These are phyloP conservation scores for Xiphophorus hellerii DNA, from an alignment of 2,113 vertebrate species.

Conservation along the genomic window DNA sequence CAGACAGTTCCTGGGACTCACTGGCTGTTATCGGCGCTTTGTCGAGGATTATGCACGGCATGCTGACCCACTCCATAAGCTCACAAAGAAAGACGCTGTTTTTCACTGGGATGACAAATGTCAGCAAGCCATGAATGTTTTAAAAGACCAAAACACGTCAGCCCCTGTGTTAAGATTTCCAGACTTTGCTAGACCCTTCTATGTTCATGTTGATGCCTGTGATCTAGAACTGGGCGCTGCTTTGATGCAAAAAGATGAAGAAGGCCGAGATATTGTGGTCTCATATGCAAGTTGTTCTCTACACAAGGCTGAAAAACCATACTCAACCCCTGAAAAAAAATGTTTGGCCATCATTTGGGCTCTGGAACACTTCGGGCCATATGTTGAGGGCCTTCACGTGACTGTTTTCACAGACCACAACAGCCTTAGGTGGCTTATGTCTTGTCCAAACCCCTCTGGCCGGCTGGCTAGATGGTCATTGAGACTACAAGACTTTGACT, in stretches of 20 bases:
- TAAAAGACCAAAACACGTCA: background rate
- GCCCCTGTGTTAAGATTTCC: background rate
- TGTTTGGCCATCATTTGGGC: slow-evolving; percentile 1
- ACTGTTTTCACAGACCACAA: slow-evolving; percentile 6
- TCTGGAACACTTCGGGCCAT: background rate
- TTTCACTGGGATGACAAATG: background rate
- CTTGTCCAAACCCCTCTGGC: background rate
- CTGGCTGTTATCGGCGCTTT: background rate
- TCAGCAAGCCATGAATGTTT: background rate
- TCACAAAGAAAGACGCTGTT: background rate
- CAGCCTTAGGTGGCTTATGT: background rate
- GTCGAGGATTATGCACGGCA: background rate
- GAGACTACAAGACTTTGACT: background rate
- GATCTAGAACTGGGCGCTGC: background rate
- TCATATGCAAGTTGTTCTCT: background rate
- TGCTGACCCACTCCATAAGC: background rate
- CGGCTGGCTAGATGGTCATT: background rate
- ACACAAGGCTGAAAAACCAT: slow-evolving; percentile 7
- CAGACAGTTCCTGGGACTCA: background rate
- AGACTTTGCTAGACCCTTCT: background rate
- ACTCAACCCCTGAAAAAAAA: background rate
- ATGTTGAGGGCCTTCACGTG: background rate
- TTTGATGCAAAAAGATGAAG: background rate
- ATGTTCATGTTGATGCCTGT: background rate
- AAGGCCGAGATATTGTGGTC: background rate